Conservation (phyloP, 1,140 invertebrate species). For the Pachypsylla venusta region DNA sequence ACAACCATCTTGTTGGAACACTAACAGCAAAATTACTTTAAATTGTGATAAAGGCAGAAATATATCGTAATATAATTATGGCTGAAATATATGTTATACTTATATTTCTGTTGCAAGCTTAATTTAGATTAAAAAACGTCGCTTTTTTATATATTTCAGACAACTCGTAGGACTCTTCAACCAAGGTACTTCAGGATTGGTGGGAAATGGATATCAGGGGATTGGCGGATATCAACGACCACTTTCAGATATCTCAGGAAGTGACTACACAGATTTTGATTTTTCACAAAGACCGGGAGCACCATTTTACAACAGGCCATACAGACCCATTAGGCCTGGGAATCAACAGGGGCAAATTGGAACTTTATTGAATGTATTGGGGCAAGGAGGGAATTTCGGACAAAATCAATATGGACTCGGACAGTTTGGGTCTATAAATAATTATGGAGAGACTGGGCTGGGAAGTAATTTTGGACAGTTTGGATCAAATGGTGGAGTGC, state of each 20-base stretch:
- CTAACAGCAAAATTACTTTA: no score
- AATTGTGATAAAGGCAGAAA: no score
- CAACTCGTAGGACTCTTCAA: neutral
- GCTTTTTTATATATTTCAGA: neutral
- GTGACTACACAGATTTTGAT: neutral
- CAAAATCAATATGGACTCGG: neutral
- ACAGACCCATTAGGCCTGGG: neutral
- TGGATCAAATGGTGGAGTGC: neutral
- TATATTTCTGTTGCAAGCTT: neutral
- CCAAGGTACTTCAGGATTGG: neutral
- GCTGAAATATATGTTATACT: neutral
- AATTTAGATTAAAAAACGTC: neutral
- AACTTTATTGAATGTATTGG: neutral
- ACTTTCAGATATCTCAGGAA: neutral
- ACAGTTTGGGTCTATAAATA: neutral
- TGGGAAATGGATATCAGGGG: neutral
- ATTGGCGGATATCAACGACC: constrained; percentile 4
- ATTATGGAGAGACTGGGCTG: neutral
- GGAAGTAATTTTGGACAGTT: no score
- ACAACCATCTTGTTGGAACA: no score
- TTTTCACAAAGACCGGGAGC: neutral
- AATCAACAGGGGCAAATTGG: constrained; percentile 4
- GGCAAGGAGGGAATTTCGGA: neutral
- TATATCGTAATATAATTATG: neutral
- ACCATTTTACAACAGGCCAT: neutral